These are phyloP conservation scores for Megalops cyprinoides DNA, from an alignment of 2,797 vertebrate species.

Conservation along the genomic window DNA sequence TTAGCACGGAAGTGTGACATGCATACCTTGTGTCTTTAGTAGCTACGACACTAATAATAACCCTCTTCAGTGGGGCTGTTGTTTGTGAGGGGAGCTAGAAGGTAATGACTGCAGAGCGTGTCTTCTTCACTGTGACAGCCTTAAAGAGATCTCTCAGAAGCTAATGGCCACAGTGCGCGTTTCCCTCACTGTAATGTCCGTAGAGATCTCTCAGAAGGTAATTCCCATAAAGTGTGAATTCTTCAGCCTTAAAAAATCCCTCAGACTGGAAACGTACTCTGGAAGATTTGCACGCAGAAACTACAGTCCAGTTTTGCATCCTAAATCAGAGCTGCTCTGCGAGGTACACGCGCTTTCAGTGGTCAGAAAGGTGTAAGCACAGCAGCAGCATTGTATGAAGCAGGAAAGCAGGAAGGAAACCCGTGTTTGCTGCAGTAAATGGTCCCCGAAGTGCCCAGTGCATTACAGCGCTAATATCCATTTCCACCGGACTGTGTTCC, in stretches of 20 bases:
- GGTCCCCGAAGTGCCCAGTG: constrained; percentile 39
- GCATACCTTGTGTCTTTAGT: neutral
- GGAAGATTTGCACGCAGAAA: constrained; percentile 41
- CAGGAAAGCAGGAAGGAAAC: constrained; percentile 58
- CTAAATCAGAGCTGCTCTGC: constrained; percentile 66
- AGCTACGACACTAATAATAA: neutral
- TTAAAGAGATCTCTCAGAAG: constrained; percentile 60
- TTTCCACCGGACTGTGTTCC: constrained; percentile 35
- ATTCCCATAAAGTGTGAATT: constrained; percentile 58
- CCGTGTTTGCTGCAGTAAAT: constrained; percentile 43
- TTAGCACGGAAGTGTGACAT: too few species aligned
- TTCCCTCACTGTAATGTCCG: constrained; percentile 59
- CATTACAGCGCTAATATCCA: constrained; percentile 41
- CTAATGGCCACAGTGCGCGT: constrained; percentile 61
- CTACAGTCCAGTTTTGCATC: constrained; percentile 69
- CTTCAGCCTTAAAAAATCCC: constrained; percentile 61
- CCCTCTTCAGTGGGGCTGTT: constrained; percentile 46
- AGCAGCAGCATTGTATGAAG: constrained; percentile 50
- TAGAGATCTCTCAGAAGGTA: constrained; percentile 59
- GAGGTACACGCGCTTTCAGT: constrained; percentile 52
- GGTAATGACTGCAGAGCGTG: constrained; percentile 61
- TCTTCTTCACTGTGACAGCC: constrained; percentile 57
- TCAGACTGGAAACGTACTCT: constrained; percentile 45
- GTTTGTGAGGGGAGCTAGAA: constrained; percentile 60
- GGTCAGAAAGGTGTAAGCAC: constrained; percentile 36